Percentiles rank a stretch among this genome's conserved stretches.
Evolutionary conservation across 1,140 invertebrate genomes (phyloP).

Genomic region (Hylaeus anthracinus): DNA sequence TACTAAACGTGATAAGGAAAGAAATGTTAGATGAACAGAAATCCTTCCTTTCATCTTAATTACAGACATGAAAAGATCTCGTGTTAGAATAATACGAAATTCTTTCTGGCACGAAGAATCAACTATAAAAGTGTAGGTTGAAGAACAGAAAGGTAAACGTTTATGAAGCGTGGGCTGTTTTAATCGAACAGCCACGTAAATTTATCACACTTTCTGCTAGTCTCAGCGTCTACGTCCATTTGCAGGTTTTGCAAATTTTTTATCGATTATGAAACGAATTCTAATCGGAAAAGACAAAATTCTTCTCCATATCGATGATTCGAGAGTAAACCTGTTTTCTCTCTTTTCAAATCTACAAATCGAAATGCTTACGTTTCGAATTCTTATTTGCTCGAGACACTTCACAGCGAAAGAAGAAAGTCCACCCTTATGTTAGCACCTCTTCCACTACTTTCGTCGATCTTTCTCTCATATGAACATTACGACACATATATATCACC

Average conservation of each 20-base stretch:
- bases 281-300: too few relatives aligned
- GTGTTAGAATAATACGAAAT: neutral
- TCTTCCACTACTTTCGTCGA: neutral
- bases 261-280: neutral
- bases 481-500: too few relatives aligned
- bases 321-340: neutral
- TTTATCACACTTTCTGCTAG: neutral
- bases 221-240: too few relatives aligned
- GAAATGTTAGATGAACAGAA: neutral
- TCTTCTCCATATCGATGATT: neutral
- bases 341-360: neutral
- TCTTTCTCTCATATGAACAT: too few relatives aligned
- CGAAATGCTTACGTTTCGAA: neutral
- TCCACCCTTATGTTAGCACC: too few relatives aligned
- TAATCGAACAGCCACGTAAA: neutral
- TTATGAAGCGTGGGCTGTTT: neutral
- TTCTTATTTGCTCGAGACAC: neutral
- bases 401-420: slow-evolving; percentile 1
- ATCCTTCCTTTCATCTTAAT: too few relatives aligned
- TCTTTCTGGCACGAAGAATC: neutral
- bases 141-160: neutral
- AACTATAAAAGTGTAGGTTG: too few relatives aligned
- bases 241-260: neutral
- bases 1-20: neutral
- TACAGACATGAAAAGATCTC: too few relatives aligned